Base-by-base conservation (phyloP, 2,797 vertebrate species). In the Mionectes olivaceus region DNA sequence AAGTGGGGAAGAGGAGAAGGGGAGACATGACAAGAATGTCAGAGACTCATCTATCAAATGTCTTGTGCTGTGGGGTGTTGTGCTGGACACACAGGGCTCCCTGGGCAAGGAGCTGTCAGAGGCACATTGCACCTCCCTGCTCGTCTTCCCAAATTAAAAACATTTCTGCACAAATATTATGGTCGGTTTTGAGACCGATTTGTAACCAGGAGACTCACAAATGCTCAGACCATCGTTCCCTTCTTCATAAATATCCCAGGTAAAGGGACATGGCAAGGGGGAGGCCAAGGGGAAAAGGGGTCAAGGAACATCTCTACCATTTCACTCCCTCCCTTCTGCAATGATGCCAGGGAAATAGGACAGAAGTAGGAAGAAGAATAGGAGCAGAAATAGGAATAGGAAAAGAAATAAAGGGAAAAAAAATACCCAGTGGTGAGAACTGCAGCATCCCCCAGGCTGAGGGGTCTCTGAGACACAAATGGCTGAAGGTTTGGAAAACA, bases 31-130 rank as follows among this genome's bases (percentile, higher is more conserved):
- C 94, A 95, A 95, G 95, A 96, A 96, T 96, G 95, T 88, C 5
- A 11, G 94, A 91, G 90, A 50, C 92, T 96, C 97, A 97, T 97
- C 96, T 94, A 94, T 98, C 97, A 98, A 56, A 96, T 95, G 94
- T 95, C 94, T 69, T 50, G 13, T 92, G 52, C 83, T 84, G 77
- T 61, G 85, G 80, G 91, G 94, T 57, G 83, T 87, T 75, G 85
- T 78, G 86, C 44, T 41, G 88, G 84, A 85, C 92, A 85, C 92
- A 61, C 59, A 70, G 86, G 60, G 89, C 95, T 96, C 90, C 74
- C 86, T 53, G 80, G 92, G 87, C 37, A 30, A 28, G 73, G 80
- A 90, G 74, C 30, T 84, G 93, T 93, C 94, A 94, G 95, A 97
- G 88, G 56, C 44, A 88, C 64, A 88, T 82, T 91, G 79, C 60